A percentile compares a stretch with the other conserved stretches of the same genome.
These are phyloP conservation scores for Hystrix cristata DNA, from an alignment of 2,113 vertebrate genomes.

Conservation along the genomic window DNA sequence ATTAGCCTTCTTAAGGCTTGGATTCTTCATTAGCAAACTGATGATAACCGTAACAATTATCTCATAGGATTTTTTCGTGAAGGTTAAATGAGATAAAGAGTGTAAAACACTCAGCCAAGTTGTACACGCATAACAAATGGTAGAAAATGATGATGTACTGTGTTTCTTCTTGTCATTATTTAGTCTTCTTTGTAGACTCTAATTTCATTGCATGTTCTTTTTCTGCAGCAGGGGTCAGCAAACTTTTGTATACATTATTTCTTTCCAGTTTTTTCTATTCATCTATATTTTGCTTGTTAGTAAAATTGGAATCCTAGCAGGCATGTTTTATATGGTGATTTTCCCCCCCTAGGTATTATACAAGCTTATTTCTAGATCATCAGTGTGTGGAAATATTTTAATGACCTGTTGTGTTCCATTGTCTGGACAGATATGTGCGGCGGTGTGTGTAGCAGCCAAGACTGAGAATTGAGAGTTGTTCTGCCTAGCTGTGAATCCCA, in stretches of 20 bases:
- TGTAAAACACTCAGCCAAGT: not conserved
- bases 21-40: not conserved
- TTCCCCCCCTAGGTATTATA: not conserved
- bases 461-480: not conserved
- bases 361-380: not conserved
- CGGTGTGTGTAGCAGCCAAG: not conserved
- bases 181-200: not conserved
- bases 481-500: not conserved
- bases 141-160: not conserved
- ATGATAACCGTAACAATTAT: not conserved
- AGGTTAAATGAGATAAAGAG: not conserved
- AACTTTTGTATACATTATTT: slow-evolving; percentile 15
- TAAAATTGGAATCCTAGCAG: not conserved
- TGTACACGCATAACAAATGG: not conserved
- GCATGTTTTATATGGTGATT: not conserved
- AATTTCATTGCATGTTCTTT: not conserved
- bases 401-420: not conserved
- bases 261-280: slow-evolving; percentile 7
- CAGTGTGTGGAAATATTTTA: slow-evolving; percentile 44
- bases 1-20: not conserved
- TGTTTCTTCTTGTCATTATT: not conserved
- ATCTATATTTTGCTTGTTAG: slow-evolving; percentile 18
- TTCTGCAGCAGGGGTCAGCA: not conserved
- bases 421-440: not conserved
- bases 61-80: not conserved